A percentile compares a stretch with the other conserved stretches of the same genome.
These are phyloP conservation scores for Drepanosiphum platanoidis DNA, from an alignment of 2,888 invertebrate genomes.

Conservation along the genomic window DNA sequence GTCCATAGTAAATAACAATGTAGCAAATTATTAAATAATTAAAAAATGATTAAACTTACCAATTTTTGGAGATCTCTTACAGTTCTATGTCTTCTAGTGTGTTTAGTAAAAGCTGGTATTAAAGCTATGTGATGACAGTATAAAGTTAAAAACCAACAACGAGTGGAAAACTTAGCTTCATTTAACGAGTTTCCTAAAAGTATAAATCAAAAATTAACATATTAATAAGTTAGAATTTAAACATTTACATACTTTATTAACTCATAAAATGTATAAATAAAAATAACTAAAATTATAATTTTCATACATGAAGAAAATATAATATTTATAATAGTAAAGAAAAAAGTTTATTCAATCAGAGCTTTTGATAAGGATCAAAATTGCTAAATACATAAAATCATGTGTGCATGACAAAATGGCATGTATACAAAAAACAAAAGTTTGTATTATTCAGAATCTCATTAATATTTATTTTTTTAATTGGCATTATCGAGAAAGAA, in stretches of 20 bases:
- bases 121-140: conserved; percentile 93
- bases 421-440: no score
- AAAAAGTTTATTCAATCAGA: not conserved
- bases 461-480: no score
- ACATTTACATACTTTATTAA: not conserved
- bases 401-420: no score
- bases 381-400: no score
- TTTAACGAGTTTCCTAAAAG: conserved; percentile 67
- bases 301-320: not conserved
- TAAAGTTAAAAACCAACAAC: conserved; percentile 96
- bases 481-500: no score
- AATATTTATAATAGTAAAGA: not conserved
- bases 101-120: conserved; percentile 87
- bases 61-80: conserved; percentile 88
- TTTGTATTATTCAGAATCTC: no score
- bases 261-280: no score
- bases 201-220: conserved; percentile 14
- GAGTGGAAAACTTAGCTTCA: conserved; percentile 91
- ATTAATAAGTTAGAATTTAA: not conserved
- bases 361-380: no score
- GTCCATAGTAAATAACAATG: conserved; percentile 9
- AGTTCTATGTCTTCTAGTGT: conserved; percentile 78
- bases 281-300: no score
- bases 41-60: conserved; percentile 67
- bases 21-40: not conserved